Evolutionary conservation across 2,797 vertebrate genomes (phyloP), one percentile per base, ranked within the genome.

Genomic region (Anabacerthia variegaticeps): DNA sequence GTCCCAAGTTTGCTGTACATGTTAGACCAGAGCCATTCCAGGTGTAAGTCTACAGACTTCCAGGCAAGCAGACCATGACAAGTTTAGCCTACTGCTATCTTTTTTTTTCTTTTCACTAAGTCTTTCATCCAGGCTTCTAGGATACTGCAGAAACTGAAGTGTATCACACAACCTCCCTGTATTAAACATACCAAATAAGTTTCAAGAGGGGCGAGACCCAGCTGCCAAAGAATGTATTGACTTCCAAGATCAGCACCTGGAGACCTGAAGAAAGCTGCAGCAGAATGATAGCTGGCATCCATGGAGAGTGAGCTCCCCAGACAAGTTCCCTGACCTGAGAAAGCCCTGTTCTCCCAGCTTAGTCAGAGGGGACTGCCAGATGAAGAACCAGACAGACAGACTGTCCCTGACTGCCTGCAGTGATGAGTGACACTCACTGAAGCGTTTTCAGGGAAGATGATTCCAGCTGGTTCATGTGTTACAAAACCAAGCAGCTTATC

Each of bases 311-410:
- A 91, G 58, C 44, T 93, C 39, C 55, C 69, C 74, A 43, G 80
- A 82, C 52, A 59, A n/a, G 59, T 56, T 73, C 62, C 39, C 63
- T 52, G 74, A 76, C 78, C 88, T 54, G 86, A 76, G 80, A 19
- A 67, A 81, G 74, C 67, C 63, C 4, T 5, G 2, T 26, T 79
- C 55, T 55, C 81, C 48, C 49, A 23, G 52, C 41, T 77, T 72
- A 56, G 51, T 61, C 90, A 55, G 41, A 79, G 37, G 28, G n/a
- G 55, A 61, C 73, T 59, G 71, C 74, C 52, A 41, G 52, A 46
- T 56, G 41, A 67, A 93, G 84, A 76, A 68, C 28, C 23, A 58
- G 88, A 79, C 74, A 94, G 88, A 43, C 88, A 79, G 83, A 23
- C 52, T 71, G 67, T 61, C 84, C 91, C 82, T 91, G 87, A 51